A percentile compares a stretch with the other conserved stretches of the same genome.
These are phyloP conservation scores for Tridacna gigas DNA, from an alignment of 2,888 invertebrate species.

Conservation along the genomic window DNA sequence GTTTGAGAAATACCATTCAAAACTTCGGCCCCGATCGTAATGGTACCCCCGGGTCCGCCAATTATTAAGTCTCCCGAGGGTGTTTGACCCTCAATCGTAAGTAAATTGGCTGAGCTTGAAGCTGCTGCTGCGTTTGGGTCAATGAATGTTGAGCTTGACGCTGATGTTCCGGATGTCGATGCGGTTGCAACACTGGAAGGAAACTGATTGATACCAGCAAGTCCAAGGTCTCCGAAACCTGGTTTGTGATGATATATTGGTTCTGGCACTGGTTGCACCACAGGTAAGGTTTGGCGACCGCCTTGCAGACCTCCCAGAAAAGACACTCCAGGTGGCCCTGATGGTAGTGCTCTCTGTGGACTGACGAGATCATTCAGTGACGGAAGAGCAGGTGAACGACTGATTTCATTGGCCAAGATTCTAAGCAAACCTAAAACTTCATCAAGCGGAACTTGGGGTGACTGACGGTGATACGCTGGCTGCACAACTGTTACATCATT, in stretches of 20 bases:
- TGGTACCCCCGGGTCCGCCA: conserved; percentile 43
- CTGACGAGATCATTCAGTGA: background rate
- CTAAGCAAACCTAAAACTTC: background rate
- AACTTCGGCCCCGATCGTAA: conserved; percentile 48
- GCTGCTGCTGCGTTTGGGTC: background rate
- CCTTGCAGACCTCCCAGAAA: background rate
- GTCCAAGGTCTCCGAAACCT: background rate
- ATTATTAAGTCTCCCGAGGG: conserved; percentile 43
- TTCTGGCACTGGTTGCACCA: background rate
- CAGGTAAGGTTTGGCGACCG: conserved; percentile 1
- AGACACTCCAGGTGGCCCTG: background rate
- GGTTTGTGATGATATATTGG: background rate
- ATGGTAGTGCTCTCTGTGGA: background rate
- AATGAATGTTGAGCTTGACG: background rate
- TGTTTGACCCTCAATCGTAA: conserved; percentile 36
- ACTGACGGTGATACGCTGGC: background rate
- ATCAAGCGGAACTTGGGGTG: background rate
- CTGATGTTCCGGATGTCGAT: background rate
- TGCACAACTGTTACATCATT: background rate
- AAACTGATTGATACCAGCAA: background rate
- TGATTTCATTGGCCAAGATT: background rate
- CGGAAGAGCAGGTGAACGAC: no score
- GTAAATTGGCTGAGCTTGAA: background rate
- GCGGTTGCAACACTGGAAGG: conserved; percentile 5
- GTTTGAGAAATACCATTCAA: conserved; percentile 35